phyloP scores from a whole-genome alignment of 2,888 invertebrate genomes.

The Lacanobia oleracea region DNA sequence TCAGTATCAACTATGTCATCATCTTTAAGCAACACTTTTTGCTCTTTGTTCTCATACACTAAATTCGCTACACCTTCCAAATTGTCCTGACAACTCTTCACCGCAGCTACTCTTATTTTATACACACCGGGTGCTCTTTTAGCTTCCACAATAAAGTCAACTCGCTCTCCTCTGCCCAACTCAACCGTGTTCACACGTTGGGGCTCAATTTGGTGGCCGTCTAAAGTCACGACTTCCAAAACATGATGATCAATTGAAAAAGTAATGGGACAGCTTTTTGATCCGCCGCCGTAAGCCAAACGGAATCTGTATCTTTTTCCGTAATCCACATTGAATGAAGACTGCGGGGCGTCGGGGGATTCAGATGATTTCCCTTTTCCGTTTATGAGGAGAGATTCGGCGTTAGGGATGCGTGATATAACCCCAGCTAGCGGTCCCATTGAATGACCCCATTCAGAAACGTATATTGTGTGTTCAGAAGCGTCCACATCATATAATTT shows the following conservation, averaged over 20 bases:
- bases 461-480: constrained; percentile 92
- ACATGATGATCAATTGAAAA: constrained; percentile 92
- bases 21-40: constrained; percentile 81
- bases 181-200: constrained; percentile 90
- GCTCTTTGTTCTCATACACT: constrained; percentile 78
- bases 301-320: constrained; percentile 92
- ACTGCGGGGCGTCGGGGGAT: constrained; percentile 81
- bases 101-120: constrained; percentile 90
- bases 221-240: constrained; percentile 92
- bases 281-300: constrained; percentile 92
- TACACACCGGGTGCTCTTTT: constrained; percentile 90
- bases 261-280: constrained; percentile 92
- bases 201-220: constrained; percentile 92
- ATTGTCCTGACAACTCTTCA: constrained; percentile 86
- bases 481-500: constrained; percentile 93
- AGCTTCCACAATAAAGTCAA: constrained; percentile 93
- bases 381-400: constrained; percentile 91
- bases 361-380: constrained; percentile 90
- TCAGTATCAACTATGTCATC: constrained; percentile 69
- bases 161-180: constrained; percentile 93
- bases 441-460: constrained; percentile 93
- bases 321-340: constrained; percentile 89
- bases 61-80: constrained; percentile 90
- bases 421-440: constrained; percentile 87
- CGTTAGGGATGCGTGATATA: constrained; percentile 79